These are phyloP conservation scores for Lasius fuliginosus DNA, from an alignment of 2,888 invertebrate genomes.

Conservation along the genomic window DNA sequence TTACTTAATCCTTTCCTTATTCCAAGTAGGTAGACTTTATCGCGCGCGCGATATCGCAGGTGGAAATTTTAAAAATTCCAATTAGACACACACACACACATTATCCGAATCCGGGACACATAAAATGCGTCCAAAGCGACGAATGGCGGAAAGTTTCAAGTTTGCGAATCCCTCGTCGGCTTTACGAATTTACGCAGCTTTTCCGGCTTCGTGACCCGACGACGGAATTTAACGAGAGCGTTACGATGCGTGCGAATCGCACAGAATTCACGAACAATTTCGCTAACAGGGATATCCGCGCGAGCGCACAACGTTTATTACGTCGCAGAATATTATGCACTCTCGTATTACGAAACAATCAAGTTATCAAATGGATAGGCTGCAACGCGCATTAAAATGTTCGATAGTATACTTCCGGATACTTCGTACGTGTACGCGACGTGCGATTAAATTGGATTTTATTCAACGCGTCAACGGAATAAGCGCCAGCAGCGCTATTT, in stretches of 20 bases:
- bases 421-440: neutral
- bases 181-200: neutral
- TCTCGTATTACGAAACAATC: constrained; percentile 23
- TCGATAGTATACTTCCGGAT: constrained; percentile 3
- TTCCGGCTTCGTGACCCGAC: constrained; percentile 17
- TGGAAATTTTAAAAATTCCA: neutral
- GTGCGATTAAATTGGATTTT: constrained; percentile 16
- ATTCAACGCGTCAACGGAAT: neutral
- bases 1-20: constrained; percentile 37
- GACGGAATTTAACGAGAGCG: constrained; percentile 32
- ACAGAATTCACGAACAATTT: constrained; percentile 18
- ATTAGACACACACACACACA: neutral
- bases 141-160: neutral
- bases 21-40: neutral
- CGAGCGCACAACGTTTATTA: neutral
- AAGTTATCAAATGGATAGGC: neutral
- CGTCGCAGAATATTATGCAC: neutral
- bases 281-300: constrained; percentile 25
- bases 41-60: neutral
- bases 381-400: neutral
- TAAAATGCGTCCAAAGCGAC: neutral
- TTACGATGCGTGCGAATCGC: constrained; percentile 28
- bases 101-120: neutral
- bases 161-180: neutral
- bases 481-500: neutral